Evolutionary conservation across 2,113 vertebrate genomes (phyloP).

Genomic region (Neomonachus schauinslandi): DNA sequence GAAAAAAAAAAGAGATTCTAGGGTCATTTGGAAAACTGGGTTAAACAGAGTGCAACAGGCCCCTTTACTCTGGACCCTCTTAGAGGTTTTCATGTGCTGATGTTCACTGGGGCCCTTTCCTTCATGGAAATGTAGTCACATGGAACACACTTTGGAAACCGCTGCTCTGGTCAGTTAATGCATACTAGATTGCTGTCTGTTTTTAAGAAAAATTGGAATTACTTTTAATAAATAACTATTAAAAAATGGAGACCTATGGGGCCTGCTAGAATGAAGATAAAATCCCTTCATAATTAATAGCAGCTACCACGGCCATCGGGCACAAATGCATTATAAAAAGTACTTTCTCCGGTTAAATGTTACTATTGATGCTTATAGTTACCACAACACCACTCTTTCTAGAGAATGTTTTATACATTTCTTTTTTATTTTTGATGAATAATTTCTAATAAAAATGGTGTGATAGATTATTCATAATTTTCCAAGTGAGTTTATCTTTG

Average conservation of each 20-base stretch:
- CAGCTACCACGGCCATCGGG: not conserved
- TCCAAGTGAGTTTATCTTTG: not conserved
- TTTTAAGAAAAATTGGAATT: conserved; percentile 38
- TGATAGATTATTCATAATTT: not conserved
- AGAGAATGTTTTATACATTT: not conserved
- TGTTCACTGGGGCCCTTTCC: not conserved
- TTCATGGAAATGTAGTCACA: rapidly evolving
- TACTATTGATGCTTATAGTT: not conserved
- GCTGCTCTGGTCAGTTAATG: not conserved
- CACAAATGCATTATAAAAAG: not conserved
- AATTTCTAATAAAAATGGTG: not conserved
- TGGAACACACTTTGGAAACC: not conserved
- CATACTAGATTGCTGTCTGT: not conserved
- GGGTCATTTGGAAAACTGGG: not conserved
- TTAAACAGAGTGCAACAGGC: not conserved
- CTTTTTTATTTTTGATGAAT: not conserved
- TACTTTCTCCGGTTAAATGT: not conserved
- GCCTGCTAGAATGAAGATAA: not conserved
- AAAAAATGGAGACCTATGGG: not conserved
- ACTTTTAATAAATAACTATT: not conserved
- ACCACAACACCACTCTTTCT: not conserved
- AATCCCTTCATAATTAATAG: not conserved
- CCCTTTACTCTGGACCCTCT: not conserved
- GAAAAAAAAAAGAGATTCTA: not conserved
- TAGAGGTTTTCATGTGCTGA: not conserved